Conservation (phyloP, 2,113 vertebrate genomes). For the Mus pahari region DNA sequence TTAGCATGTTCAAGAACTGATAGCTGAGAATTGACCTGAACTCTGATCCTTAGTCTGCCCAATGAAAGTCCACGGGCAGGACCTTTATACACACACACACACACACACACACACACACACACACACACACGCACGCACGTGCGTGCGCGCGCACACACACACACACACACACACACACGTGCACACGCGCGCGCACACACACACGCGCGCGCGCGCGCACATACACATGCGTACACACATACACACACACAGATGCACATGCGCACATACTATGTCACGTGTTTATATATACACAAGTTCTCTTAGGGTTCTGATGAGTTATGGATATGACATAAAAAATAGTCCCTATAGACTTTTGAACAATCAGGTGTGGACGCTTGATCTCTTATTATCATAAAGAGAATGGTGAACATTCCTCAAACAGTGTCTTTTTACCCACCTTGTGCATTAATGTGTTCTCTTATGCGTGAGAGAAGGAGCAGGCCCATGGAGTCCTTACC, state of each 20-base stretch:
- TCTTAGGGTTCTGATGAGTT: background rate
- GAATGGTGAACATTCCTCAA: background rate
- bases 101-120: too few species aligned
- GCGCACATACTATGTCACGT: background rate
- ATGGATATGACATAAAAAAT: background rate
- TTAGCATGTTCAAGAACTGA: background rate
- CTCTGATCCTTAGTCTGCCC: background rate
- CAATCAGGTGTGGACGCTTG: background rate
- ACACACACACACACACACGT: too few species aligned
- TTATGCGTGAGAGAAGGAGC: background rate
- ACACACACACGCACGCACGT: too few species aligned
- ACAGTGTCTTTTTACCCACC: background rate
- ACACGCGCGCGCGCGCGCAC: too few species aligned
- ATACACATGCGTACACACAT: too few species aligned
- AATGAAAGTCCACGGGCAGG: background rate
- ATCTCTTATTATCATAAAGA: background rate
- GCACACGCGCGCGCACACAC: too few species aligned
- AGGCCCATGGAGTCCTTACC: background rate
- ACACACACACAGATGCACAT: too few species aligned
- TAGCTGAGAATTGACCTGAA: background rate
- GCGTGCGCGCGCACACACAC: too few species aligned
- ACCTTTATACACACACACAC: background rate
- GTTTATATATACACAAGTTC: background rate
- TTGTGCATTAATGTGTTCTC: background rate
- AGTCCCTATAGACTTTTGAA: background rate